phyloP scores from a whole-genome alignment of 2,888 invertebrate species.

The Coelinius sp. region DNA sequence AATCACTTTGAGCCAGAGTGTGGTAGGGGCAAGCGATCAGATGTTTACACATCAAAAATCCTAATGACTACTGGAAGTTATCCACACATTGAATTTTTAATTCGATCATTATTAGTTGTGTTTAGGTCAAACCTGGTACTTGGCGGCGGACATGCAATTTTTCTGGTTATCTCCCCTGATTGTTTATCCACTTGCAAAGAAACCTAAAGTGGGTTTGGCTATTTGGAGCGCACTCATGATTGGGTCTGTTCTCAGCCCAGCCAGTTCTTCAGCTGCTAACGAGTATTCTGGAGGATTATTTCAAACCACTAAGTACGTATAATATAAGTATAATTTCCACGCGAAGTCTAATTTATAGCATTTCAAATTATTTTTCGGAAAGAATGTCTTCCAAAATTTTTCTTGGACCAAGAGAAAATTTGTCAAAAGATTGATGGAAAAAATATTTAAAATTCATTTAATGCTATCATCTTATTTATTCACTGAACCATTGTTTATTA shows the following conservation, averaged over 20 bases:
- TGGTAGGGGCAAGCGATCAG: no score
- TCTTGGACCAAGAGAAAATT: no score
- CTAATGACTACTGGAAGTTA: not conserved
- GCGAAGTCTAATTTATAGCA: no score
- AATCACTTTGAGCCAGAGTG: no score
- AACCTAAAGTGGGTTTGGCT: conserved; percentile 64
- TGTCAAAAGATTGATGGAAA: no score
- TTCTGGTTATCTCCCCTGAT: conserved; percentile 74
- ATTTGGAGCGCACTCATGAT: conserved; percentile 55
- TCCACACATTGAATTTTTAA: not conserved
- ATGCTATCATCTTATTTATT: no score
- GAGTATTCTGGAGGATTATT: conserved; percentile 57
- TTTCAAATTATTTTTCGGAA: no score
- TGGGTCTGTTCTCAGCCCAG: conserved; percentile 61
- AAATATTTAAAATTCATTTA: no score
- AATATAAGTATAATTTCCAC: not conserved
- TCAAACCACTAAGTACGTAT: conserved; percentile 7
- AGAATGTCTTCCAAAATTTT: no score
- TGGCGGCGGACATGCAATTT: conserved; percentile 75
- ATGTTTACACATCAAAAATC: no score
- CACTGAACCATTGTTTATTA: not conserved
- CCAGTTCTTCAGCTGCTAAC: conserved; percentile 64
- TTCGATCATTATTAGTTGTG: conserved; percentile 63
- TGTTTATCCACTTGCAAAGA: conserved; percentile 71
- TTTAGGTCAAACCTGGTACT: conserved; percentile 75